Conservation (phyloP, 2,113 vertebrate genomes). For the Mus musculus region DNA sequence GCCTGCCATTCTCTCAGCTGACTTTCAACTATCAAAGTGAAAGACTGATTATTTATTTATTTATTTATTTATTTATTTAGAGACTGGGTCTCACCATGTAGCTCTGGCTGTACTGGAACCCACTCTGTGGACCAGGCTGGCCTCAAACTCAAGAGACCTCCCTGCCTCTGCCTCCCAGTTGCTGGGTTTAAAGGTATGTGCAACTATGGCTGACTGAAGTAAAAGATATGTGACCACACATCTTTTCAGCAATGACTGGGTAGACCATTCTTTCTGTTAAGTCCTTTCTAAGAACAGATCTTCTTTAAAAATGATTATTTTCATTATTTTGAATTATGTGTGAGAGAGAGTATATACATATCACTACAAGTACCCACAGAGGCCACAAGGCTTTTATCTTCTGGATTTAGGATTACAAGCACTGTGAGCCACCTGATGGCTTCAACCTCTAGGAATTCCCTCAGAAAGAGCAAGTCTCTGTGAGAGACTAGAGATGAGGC, state of each 20-base stretch:
- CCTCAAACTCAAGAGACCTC: background rate
- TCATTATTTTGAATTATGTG: background rate
- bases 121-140: background rate
- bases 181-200: background rate
- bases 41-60: background rate
- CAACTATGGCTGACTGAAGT: background rate
- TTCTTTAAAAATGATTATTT: background rate
- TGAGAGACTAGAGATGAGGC: accelerated
- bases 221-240: background rate
- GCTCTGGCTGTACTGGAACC: background rate
- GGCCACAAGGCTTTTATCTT: background rate
- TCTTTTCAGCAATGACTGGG: background rate
- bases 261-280: background rate
- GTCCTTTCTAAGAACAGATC: background rate
- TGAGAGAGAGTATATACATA: too few species aligned
- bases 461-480: background rate
- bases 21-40: background rate
- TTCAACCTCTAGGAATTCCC: background rate
- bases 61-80: background rate
- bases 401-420: background rate
- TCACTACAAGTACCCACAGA: background rate
- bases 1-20: background rate
- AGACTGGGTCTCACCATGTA: background rate
- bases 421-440: background rate
- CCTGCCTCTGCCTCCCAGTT: background rate